These are phyloP conservation scores for Nyctereutes procyonoides DNA, from an alignment of 2,113 vertebrate genomes.

Conservation along the genomic window DNA sequence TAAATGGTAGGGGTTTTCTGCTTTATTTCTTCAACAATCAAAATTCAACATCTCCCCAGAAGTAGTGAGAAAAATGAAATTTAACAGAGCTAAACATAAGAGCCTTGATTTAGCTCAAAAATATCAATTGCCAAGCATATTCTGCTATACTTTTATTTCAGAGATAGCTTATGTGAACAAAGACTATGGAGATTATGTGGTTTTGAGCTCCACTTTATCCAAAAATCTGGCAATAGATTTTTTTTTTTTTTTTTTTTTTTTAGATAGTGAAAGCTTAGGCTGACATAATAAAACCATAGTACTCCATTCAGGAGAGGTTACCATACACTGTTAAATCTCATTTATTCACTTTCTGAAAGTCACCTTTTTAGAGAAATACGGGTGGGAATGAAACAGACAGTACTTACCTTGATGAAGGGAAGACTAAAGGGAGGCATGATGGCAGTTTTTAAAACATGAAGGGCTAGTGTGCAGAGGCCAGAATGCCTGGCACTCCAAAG, in stretches of 20 bases:
- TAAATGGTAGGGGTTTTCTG: neutral
- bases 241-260: neutral
- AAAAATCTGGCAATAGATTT: neutral
- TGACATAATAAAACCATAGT: neutral
- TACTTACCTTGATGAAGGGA: neutral
- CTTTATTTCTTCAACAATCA: conserved; percentile 16
- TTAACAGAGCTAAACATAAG: neutral
- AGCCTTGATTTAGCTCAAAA: neutral
- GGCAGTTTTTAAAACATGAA: neutral
- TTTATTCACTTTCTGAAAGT: conserved; percentile 28
- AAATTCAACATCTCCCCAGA: neutral
- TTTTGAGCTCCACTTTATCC: neutral
- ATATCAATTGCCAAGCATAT: neutral
- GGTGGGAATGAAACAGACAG: neutral
- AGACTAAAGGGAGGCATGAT: neutral
- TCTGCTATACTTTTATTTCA: neutral
- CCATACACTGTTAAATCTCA: neutral
- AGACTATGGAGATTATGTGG: neutral
- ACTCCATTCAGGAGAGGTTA: neutral
- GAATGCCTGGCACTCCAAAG: too few species aligned
- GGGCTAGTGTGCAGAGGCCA: neutral
- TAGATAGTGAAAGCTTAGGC: neutral
- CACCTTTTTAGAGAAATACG: neutral
- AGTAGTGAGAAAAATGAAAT: conserved; percentile 2
- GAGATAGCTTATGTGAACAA: neutral